phyloP scores from a whole-genome alignment of 2,113 vertebrate species.

The Centropus unirufus region DNA sequence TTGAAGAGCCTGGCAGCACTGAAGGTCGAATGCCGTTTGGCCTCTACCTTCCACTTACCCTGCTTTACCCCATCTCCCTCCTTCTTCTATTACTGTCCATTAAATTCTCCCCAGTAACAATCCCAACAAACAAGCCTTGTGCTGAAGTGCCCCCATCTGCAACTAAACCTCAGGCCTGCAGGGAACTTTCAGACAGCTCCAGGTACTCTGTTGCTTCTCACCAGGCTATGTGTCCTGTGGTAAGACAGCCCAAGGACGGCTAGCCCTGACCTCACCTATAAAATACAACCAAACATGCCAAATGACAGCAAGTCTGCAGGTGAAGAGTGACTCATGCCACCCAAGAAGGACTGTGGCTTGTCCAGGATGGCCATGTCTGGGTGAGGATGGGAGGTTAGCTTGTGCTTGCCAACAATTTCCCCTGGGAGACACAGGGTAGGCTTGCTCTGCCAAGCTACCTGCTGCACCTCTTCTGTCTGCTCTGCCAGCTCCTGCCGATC shows the following conservation, averaged over 20 bases:
- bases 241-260: neutral
- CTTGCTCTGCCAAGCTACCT: neutral
- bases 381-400: neutral
- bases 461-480: neutral
- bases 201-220: neutral
- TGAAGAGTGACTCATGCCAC: rapidly evolving
- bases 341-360: neutral
- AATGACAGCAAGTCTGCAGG: neutral
- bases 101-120: neutral
- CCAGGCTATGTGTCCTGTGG: neutral
- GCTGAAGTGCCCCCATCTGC: neutral
- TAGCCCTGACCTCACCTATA: neutral
- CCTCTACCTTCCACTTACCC: neutral
- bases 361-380: neutral
- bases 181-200: neutral
- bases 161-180: neutral
- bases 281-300: neutral
- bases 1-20: neutral
- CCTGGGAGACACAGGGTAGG: rapidly evolving
- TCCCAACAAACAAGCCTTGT: rapidly evolving
- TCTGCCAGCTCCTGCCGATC: neutral
- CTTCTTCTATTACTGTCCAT: neutral
- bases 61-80: neutral
- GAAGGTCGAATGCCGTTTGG: neutral
- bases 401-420: rapidly evolving